Evolutionary conservation across 2,888 invertebrate species (phyloP), one percentile per base, ranked within the genome.

Genomic region (Tuta absoluta): DNA sequence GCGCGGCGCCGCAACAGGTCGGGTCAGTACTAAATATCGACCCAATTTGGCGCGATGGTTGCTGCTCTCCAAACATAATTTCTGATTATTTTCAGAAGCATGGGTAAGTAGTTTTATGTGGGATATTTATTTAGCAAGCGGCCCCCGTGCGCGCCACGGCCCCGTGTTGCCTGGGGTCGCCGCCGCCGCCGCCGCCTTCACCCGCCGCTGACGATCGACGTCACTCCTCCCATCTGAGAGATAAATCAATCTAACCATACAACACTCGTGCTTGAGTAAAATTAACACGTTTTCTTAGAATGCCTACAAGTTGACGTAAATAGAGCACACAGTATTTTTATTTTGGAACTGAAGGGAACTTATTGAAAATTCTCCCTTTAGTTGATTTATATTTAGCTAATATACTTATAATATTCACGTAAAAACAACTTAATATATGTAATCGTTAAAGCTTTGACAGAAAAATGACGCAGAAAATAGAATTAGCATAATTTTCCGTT

Each of bases 1-100:
- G 78, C 79, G 81, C 81, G 83, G 77, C 80, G 80, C 76, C 82
- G 86, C 87, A 87, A 87, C 87, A 87, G 86, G 87, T 87, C 82
- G 79, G 76, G 69, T 49, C 75, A 68, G 21, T 21, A 21, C 49
- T 49, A 74, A 75, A 75, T 88, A 87, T 87, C 81, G 87, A 87
- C 83, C 86, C 85, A 63, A 70, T 76, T 78, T 76, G 75, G 8
- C 5, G 58, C 17, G 58, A 58, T 12, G 17, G n/a, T 21, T 23
- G 11, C 10, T 19, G 45, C 17, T 45, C 45, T 45, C 8, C n/a
- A 17, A 5, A n/a, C 7, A 17, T 17, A 17, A 5, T 17, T 45
- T n/a, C 17, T 3, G 45, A 7, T 45, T 1, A 17, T 45, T 17
- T 45, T 45, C 4, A 17, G 17, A 45, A 45, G n/a, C 1, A 45